phyloP scores from a whole-genome alignment of 2,888 invertebrate genomes.

The Drosophila prolongata region DNA sequence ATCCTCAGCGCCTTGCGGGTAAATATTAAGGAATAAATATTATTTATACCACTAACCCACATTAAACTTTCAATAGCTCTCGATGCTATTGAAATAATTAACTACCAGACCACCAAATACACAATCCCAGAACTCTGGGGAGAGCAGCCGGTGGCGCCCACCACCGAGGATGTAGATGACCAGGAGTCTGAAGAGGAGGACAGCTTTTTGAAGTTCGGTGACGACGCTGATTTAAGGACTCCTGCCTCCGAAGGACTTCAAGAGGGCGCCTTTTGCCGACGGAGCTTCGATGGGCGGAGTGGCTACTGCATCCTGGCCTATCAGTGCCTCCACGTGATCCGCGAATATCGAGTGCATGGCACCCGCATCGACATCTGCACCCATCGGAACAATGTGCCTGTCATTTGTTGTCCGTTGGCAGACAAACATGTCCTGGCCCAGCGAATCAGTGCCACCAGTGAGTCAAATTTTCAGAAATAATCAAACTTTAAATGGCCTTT shows the following conservation, averaged over 20 bases:
- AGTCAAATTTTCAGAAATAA: not conserved
- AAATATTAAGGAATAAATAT: not conserved
- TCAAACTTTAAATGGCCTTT: no score
- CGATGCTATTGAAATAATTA: conserved; percentile 51
- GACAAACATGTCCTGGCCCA: conserved; percentile 74
- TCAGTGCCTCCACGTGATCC: conserved; percentile 81
- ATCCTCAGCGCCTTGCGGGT: conserved; percentile 5
- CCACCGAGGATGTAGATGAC: not conserved
- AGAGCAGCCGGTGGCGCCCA: conserved; percentile 8
- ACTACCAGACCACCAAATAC: conserved; percentile 66
- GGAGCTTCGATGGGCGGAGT: conserved; percentile 81
- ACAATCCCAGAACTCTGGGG: conserved; percentile 52
- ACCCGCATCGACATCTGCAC: conserved; percentile 80
- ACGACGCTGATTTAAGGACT: conserved; percentile 22
- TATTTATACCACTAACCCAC: no score
- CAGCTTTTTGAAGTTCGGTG: conserved; percentile 55
- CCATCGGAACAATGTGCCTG: conserved; percentile 81
- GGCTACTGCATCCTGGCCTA: conserved; percentile 82
- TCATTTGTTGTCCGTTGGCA: conserved; percentile 83
- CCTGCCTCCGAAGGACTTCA: conserved; percentile 20
- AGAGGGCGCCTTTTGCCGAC: conserved; percentile 82
- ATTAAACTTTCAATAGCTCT: conserved; percentile 27
- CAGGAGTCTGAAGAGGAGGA: conserved; percentile 17
- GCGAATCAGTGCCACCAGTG: conserved; percentile 82
- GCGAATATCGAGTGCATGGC: conserved; percentile 80